Evolutionary conservation across 92 coral and sea anemone species (phyloP), one percentile per base, ranked within the genome.

Genomic region (Parazoanthus darwini): DNA sequence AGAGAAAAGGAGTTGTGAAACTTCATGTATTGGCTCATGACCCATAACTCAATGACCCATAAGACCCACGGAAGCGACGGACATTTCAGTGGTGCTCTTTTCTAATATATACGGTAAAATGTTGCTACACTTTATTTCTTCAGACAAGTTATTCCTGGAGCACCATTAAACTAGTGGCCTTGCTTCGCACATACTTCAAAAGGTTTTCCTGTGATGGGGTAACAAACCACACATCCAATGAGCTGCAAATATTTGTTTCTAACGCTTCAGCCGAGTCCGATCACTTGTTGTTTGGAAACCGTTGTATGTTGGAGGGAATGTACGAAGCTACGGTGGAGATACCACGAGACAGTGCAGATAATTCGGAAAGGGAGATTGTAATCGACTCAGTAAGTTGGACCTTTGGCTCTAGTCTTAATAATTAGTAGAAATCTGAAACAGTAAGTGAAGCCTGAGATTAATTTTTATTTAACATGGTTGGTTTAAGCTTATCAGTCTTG

Each of bases 361-460:
- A 44, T 1, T 46, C 51, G 26, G 84, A 81, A 65, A 88, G 88
- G 39, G 85, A 92, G 39, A 85, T 92, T 37, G 82, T 92, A 79
- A 89, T 96, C 35, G 99, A 96, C 81, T 96, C 99, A 50, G 99
- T 96, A 91, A 96, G 98, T 42, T 5, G 77, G 6, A 38, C 0
- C 22, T 67, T 5, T n/a, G n/a, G 13, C 77, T 68, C 5, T 80
- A 23, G 3, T 63, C 8, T 20, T 22, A 18, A 63, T 20, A 63
- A 63, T 20, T 22, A 63, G 2, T 8, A 29, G 74, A 68, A 29
- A 54, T 18, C 14, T 6, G 25, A 68, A 11, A 11, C 26, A 23
- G 35, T 22, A n/a, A 68, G 71, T 29, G 33, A 29, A 29, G 25
- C 23, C 71, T 6, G n/a, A 6, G 3, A 20, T 7, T 26, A 9